These are phyloP conservation scores for Periophthalmus magnuspinnatus DNA, from an alignment of 2,797 vertebrate genomes.

Conservation along the genomic window DNA sequence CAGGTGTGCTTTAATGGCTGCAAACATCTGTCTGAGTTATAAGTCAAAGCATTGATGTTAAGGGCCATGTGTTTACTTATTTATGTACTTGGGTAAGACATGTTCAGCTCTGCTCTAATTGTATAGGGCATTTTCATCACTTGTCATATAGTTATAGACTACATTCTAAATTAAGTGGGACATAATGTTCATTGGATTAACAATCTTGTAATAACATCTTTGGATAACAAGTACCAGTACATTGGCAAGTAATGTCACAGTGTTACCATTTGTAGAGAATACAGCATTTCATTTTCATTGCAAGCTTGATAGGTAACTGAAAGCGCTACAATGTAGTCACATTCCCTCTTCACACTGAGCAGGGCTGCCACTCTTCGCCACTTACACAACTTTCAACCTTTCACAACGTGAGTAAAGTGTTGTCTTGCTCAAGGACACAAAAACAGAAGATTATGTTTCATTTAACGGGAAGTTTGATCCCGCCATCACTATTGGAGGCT, in stretches of 20 bases:
- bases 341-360: background rate
- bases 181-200: background rate
- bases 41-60: slow-evolving; percentile 2
- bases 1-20: slow-evolving; percentile 17
- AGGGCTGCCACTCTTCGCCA: no score
- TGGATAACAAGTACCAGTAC: no score
- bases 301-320: background rate
- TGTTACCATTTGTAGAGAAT: no score
- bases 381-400: background rate
- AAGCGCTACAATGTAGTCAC: background rate
- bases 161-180: background rate
- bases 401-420: background rate
- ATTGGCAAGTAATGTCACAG: no score
- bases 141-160: background rate
- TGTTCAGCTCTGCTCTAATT: background rate
- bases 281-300: background rate
- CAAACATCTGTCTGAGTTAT: slow-evolving; percentile 30
- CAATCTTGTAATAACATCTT: background rate
- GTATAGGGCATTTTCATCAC: background rate
- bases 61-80: background rate
- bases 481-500: background rate
- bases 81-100: background rate
- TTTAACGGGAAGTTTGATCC: background rate
- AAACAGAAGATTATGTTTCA: no score
- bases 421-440: no score